Evolutionary conservation across 2,888 invertebrate species (phyloP).

Genomic region (Ochropacha duplaris): DNA sequence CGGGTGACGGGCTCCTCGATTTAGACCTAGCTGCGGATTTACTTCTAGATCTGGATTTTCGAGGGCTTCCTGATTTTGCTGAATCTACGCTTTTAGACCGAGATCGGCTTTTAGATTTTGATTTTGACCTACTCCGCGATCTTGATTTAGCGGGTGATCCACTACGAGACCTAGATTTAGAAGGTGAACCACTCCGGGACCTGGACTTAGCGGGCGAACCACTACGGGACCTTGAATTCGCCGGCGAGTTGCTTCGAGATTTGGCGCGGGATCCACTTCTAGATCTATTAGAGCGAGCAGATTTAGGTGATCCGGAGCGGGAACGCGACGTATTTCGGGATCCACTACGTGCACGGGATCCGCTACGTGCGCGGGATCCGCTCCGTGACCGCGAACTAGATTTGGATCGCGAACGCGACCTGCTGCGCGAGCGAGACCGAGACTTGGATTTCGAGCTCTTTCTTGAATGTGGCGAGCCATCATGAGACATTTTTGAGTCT

Average conservation of each 20-base stretch:
- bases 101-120: slow-evolving; percentile 11
- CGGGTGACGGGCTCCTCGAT: neutral
- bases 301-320: slow-evolving; percentile 14
- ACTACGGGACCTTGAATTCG: slow-evolving; percentile 19
- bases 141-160: slow-evolving; percentile 14
- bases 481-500: slow-evolving; percentile 61
- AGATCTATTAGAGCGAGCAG: slow-evolving; percentile 42
- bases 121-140: slow-evolving; percentile 13
- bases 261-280: slow-evolving; percentile 21
- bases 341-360: slow-evolving; percentile 40
- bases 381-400: slow-evolving; percentile 52
- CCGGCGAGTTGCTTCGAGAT: slow-evolving; percentile 12
- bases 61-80: slow-evolving; percentile 3
- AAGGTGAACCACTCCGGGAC: slow-evolving; percentile 31
- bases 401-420: slow-evolving; percentile 49
- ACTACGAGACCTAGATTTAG: slow-evolving; percentile 23
- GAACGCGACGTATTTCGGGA: slow-evolving; percentile 32
- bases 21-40: neutral
- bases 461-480: slow-evolving; percentile 47
- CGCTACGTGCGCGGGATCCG: slow-evolving; percentile 37
- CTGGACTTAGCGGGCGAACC: slow-evolving; percentile 29
- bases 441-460: slow-evolving; percentile 36
- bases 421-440: slow-evolving; percentile 43
- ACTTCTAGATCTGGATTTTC: slow-evolving; percentile 20
- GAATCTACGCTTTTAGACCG: slow-evolving; percentile 26